phyloP scores from a whole-genome alignment of 2,797 vertebrate genomes.

The Gorsachius magnificus region DNA sequence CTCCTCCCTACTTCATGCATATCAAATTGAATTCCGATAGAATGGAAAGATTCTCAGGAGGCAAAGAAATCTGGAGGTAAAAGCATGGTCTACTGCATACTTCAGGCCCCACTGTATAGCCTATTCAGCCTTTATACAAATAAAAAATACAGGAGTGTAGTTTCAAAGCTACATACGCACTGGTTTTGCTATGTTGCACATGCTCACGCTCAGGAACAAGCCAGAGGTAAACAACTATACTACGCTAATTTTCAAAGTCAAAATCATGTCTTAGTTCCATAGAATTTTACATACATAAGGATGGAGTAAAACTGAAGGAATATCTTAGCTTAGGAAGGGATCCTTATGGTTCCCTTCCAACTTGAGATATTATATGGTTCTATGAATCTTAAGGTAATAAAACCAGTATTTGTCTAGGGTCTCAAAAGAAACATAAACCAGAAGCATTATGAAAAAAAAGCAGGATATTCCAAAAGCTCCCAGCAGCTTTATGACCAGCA shows the following conservation, averaged over 20 bases:
- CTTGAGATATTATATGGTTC: not conserved
- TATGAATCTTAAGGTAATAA: not conserved
- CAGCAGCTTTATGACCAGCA: not conserved
- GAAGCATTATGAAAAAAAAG: not conserved
- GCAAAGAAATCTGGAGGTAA: not conserved
- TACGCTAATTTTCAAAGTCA: not conserved
- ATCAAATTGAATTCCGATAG: not conserved
- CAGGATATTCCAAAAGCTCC: not conserved
- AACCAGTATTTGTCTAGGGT: not conserved
- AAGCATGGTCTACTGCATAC: not conserved
- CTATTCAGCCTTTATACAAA: not conserved
- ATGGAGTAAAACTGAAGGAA: not conserved
- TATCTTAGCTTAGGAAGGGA: not conserved
- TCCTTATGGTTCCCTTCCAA: not conserved
- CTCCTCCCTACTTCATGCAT: not conserved
- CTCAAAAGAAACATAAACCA: not conserved
- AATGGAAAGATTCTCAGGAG: not conserved
- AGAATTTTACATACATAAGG: not conserved
- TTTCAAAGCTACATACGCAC: not conserved
- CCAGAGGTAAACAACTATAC: not conserved
- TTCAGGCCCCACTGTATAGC: not conserved
- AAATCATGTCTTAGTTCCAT: not conserved
- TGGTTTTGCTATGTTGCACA: not conserved
- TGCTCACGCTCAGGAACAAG: not conserved
- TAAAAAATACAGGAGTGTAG: not conserved